Evolutionary conservation across 2,797 vertebrate genomes (phyloP), one percentile per base, ranked within the genome.

Genomic region (Cirrhinus molitorella): DNA sequence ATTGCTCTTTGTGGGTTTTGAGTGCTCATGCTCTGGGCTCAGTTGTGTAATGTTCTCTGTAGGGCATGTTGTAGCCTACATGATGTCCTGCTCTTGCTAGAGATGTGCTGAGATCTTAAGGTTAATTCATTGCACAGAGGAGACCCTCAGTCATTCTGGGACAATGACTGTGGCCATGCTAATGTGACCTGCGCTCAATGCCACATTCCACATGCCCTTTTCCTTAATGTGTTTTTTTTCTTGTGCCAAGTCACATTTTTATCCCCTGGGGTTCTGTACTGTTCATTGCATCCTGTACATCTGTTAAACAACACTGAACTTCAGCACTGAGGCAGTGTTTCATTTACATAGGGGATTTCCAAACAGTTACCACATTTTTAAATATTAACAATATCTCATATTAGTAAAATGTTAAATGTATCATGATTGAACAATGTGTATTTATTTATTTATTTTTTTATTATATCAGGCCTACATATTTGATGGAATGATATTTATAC

Each of bases 81-180:
- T 70, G 49, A 67, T 57, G 68, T 34, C 53, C 68, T 11, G 21
- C 55, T 63, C 72, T 85, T 28, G n/a, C 49, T 72, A 47, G 37
- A 59, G 23, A 49, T 77, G 75, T 21, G 13, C 12, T 19, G 76
- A 79, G 65, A 80, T 59, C 23, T 78, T 77, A 80, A 80, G 79
- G 57, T 75, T 85, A 80, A 88, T 86, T 88, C 59, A 85, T 19
- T 80, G 68, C 55, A 79, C 16, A 85, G 66, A 83, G 68, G 34
- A 80, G 73, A 61, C 73, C 34, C 70, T 68, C 81, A 47, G 68
- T 55, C 65, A 61, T 55, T 40, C n/a, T 61, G 28, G 76, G 31
- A 67, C 73, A 78, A 81, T 68, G 73, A 40, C 67, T 34, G 51
- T 25, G 65, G 80, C 57, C 81, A 67, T 79, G 63, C 84, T 79